Percentiles rank a stretch among this genome's conserved stretches.
Evolutionary conservation across 2,888 invertebrate genomes (phyloP).

Genomic region (Argyresthia goedartella): DNA sequence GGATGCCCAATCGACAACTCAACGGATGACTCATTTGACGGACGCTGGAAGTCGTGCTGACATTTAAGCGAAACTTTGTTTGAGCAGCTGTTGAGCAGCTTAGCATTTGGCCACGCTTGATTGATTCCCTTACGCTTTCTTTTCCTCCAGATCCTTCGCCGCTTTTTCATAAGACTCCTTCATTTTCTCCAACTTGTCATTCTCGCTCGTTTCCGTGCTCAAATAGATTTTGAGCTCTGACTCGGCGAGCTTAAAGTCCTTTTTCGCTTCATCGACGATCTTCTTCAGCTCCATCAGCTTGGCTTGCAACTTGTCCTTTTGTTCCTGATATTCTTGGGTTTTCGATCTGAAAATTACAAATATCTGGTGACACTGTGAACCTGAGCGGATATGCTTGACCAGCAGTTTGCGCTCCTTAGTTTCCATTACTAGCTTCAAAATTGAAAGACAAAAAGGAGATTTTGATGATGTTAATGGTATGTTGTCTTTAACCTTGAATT

Average conservation of each 20-base stretch:
- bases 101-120: not conserved
- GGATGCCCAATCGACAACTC: no score
- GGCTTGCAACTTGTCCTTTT: conserved; percentile 77
- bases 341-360: conserved; percentile 48
- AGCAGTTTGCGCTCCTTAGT: no score
- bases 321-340: conserved; percentile 78
- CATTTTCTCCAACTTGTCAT: conserved; percentile 74
- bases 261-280: conserved; percentile 78
- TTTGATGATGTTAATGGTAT: no score
- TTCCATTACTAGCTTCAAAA: no score
- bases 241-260: conserved; percentile 71
- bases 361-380: not conserved
- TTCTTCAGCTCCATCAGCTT: conserved; percentile 78
- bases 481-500: no score
- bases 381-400: no score
- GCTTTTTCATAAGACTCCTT: conserved; percentile 57
- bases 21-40: no score
- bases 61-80: no score
- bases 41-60: no score
- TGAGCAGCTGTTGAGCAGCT: not conserved
- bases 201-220: conserved; percentile 72
- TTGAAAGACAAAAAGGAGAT: no score
- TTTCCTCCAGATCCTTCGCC: conserved; percentile 56
- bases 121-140: conserved; percentile 40
- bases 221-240: conserved; percentile 85